Evolutionary conservation across 2,797 vertebrate species (phyloP).

Genomic region (Salmo trutta): DNA sequence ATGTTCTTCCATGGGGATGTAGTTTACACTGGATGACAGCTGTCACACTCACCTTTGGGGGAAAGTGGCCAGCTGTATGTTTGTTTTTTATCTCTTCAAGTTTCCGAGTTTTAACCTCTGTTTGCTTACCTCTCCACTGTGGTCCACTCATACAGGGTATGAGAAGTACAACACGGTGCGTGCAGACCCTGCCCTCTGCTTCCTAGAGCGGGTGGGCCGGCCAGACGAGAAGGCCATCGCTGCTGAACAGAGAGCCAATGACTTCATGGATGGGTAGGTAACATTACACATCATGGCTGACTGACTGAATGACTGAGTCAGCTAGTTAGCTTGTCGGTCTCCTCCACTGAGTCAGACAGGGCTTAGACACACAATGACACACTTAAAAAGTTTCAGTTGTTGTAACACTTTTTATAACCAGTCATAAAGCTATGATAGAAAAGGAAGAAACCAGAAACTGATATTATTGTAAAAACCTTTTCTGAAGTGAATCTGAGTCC

Average conservation of each 20-base stretch:
- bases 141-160: slow-evolving; percentile 79
- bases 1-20: not conserved
- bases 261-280: slow-evolving; percentile 94
- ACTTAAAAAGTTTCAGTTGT: not conserved
- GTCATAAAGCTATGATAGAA: not conserved
- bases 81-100: slow-evolving; percentile 1
- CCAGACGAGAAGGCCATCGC: slow-evolving; percentile 98
- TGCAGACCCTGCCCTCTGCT: slow-evolving; percentile 91
- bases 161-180: slow-evolving; percentile 98
- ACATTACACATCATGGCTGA: not conserved
- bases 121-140: slow-evolving; percentile 37
- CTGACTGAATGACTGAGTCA: not conserved
- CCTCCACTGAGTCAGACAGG: not conserved
- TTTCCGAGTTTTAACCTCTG: slow-evolving; percentile 29
- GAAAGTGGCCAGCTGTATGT: slow-evolving; percentile 35
- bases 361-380: not conserved
- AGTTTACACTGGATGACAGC: not conserved
- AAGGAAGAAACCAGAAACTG: not conserved
- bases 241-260: slow-evolving; percentile 95
- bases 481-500: not conserved
- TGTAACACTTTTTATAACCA: not conserved
- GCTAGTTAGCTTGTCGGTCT: not conserved
- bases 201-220: slow-evolving; percentile 93
- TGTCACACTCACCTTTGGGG: slow-evolving; percentile 17
- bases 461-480: no score